Evolutionary conservation across 2,797 vertebrate genomes (phyloP), one percentile per base, ranked within the genome.

Genomic region (Columba guinea): DNA sequence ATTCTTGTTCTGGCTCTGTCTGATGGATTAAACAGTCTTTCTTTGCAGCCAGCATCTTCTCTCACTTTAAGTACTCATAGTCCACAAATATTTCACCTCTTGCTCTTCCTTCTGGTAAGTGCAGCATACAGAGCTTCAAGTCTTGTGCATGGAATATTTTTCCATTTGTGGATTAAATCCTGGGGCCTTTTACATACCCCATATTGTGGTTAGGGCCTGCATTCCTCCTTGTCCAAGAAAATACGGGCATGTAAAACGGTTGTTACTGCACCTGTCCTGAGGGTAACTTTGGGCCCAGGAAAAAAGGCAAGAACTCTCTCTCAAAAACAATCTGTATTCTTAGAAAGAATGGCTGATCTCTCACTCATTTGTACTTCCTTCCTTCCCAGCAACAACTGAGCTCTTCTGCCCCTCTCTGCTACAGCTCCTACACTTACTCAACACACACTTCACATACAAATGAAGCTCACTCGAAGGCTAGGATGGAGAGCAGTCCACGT

Each of bases 41-140:
- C 81, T 74, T 62, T 87, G 93, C 84, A 95, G 88, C 39, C 14
- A 84, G 59, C 2, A 2, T 56, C 90, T 95, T 87, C 62, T 84
- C 81, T 87, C 49, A 78, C 81, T 94, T 90, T 56, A 74, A 84
- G 56, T 77, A 93, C 90, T 94, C 49, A 17, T 37, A 84, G 60
- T 70, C 74, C 71, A 87, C 84, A 93, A 93, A 77, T 87, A 90
- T 73, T 90, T 94, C 78, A 90, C 93, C 75, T 95, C 90, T 89
- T 90, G 81, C 68, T 89, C 89, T 73, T 85, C 75, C 79, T 84
- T 75, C 67, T 89, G 67, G 7, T 80, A 94, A 93, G 53, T 52
- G n/a, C 32, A 92, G 49, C 74, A 56, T 28, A 84, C 20, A 73
- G n/a, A 90, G 16, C 52, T 90, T 89, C 60, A 67, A 70, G 55